A percentile compares a stretch with the other conserved stretches of the same genome.
These are phyloP conservation scores for Spheniscus mendiculus DNA, from an alignment of 2,113 vertebrate species.

Conservation along the genomic window DNA sequence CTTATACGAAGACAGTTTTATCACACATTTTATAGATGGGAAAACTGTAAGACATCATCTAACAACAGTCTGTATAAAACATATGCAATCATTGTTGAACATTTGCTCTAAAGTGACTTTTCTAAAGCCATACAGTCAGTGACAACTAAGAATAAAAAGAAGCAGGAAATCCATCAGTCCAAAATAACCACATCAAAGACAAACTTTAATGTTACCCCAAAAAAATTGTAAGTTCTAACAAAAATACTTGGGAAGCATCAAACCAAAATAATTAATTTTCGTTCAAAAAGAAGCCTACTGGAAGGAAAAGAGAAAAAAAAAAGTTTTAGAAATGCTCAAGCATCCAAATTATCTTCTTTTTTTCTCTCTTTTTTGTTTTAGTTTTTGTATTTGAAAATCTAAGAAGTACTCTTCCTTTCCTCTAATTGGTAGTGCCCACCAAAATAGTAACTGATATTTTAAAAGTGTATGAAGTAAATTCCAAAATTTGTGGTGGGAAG, in stretches of 20 bases:
- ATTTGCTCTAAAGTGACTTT: neutral
- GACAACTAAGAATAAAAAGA: neutral
- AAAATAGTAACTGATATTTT: neutral
- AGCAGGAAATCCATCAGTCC: neutral
- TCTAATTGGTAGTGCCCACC: neutral
- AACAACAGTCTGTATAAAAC: neutral
- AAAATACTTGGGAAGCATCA: neutral
- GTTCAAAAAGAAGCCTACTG: neutral
- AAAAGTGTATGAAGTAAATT: neutral
- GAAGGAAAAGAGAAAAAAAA: neutral
- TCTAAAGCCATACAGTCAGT: neutral
- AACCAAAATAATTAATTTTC: neutral
- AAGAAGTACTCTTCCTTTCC: neutral
- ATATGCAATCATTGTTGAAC: neutral
- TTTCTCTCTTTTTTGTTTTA: too few relatives aligned
- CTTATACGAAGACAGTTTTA: neutral
- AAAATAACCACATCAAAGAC: neutral
- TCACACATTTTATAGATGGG: neutral
- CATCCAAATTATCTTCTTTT: neutral
- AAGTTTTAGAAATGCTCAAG: neutral
- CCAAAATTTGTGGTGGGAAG: neutral
- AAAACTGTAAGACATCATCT: neutral
- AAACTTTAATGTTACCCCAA: rapidly evolving
- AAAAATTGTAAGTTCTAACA: neutral
- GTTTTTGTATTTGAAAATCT: neutral